Base-by-base conservation (phyloP, 2,888 invertebrate genomes). In the Acanthoscelides obtectus region DNA sequence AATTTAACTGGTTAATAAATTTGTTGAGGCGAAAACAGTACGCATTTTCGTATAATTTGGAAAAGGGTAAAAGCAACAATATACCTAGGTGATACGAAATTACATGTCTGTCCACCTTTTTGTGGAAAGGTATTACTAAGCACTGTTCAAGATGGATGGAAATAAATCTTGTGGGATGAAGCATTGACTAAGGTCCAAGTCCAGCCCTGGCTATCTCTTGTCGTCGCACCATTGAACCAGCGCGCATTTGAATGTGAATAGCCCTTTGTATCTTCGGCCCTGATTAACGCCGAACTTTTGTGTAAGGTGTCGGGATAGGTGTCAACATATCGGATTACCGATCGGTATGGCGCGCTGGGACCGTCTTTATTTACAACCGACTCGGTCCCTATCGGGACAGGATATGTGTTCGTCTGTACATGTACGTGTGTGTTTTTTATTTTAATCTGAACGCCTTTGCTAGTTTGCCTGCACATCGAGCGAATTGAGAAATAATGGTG, bases 281-380 rank as follows among this genome's bases (percentile, higher is more conserved):
- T 69, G 72, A 72, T 72, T 72, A 72, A 72, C 71, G 70, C 72
- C 71, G 71, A 71, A 71, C 72, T 72, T 72, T 72, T 72, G 72
- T 72, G 67, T 67, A 71, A 72, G 71, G 72, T 72, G 72, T 72
- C 67, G 45, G 45, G 17, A 45, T 45, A 45, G 45, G 45, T 45
- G 45, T 45, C 45, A 45, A 45, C 45, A 45, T 45, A 45, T 45
- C 45, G 45, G 45, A 45, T 45, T 45, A 45, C 45, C 45, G 45
- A 45, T 45, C 45, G 45, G 45, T 12, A n/a, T n/a, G n/a, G n/a
- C n/a, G n/a, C n/a, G n/a, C n/a, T n/a, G 45, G 25, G 25, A 12
- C 12, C 45, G 45, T 45, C 45, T 45, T 45, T 45, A 45, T 45
- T 45, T 45, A 45, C 45, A 45, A 45, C 25, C 25, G 25, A 25